phyloP scores from a whole-genome alignment of 2,888 invertebrate genomes.

The Oasisia sp. region DNA sequence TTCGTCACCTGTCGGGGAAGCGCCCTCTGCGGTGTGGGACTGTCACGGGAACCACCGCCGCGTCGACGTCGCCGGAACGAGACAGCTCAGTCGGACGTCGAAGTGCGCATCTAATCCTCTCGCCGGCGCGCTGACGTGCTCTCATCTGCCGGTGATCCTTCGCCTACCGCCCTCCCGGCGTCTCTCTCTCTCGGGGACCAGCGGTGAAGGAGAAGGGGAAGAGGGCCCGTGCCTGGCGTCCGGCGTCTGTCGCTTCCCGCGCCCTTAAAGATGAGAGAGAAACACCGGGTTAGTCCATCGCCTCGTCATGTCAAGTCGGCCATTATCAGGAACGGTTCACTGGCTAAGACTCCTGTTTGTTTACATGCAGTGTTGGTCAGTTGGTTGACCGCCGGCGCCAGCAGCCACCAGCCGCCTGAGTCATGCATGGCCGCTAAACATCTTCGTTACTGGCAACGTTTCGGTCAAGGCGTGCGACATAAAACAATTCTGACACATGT shows the following conservation, averaged over 20 bases:
- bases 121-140: not conserved
- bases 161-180: not conserved
- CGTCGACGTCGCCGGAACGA: conserved; percentile 19
- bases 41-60: not conserved
- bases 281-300: conserved; percentile 21
- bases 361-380: not conserved
- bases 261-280: conserved; percentile 32
- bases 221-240: conserved; percentile 18
- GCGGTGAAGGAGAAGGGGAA: conserved; percentile 10
- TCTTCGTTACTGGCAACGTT: not conserved
- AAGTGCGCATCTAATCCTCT: conserved; percentile 19
- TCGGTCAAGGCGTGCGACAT: not conserved
- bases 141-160: not conserved
- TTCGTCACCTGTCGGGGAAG: not conserved
- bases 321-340: not conserved
- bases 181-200: not conserved
- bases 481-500: not conserved
- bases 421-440: not conserved
- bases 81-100: conserved; percentile 17
- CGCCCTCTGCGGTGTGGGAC: not conserved
- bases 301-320: conserved; percentile 21
- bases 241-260: conserved; percentile 24
- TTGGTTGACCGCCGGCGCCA: not conserved
- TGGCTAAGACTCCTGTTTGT: not conserved
- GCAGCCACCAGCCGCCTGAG: not conserved